Evolutionary conservation across 2,888 invertebrate genomes (phyloP), one percentile per base, ranked within the genome.

Genomic region (Orthosia gracilis): DNA sequence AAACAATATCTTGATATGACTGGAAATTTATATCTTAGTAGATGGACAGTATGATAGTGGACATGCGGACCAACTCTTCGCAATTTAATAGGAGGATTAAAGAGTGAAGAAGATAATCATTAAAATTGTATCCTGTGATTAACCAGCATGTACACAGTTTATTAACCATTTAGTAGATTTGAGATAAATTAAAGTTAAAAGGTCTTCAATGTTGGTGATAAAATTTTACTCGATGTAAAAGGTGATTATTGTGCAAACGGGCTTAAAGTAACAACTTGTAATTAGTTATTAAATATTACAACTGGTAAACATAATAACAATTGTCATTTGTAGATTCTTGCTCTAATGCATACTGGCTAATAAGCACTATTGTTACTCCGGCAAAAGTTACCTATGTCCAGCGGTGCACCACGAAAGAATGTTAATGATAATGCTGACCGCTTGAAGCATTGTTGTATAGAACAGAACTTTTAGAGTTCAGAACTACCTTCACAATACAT

Each of bases 271-370:
- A 66, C 49, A 50, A 52, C 23, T 57, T 18, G 54, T 62, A 61
- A 77, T 72, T 77, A 68, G 64, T 72, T 77, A 73, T 59, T 61
- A 58, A 77, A 77, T 15, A 82, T 72, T 69, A 82, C 50, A 47
- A 58, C 50, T 12, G 31, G 52, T 72, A 63, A 59, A 85, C 70
- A 82, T n/a, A 63, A 69, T 73, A 63, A 52, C 4, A 40, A 21
- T 49, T 62, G 61, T 12, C 57, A 64, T 70, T 64, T 55, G 49
- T 67, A 61, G 26, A 26, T 57, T 49, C 11, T 49, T 54, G 47
- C 5, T 45, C 7, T 17, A 13, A 21, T 49, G 61, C 64, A 57
- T 57, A n/a, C 11, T 62, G 9, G n/a, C 17, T 26, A 7, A 21
- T 31, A 52, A 49, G n/a, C 18, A 45, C 13, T 18, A 58, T 52